These are phyloP conservation scores for Ips typographus DNA, from an alignment of 1,140 invertebrate genomes.

Conservation along the genomic window DNA sequence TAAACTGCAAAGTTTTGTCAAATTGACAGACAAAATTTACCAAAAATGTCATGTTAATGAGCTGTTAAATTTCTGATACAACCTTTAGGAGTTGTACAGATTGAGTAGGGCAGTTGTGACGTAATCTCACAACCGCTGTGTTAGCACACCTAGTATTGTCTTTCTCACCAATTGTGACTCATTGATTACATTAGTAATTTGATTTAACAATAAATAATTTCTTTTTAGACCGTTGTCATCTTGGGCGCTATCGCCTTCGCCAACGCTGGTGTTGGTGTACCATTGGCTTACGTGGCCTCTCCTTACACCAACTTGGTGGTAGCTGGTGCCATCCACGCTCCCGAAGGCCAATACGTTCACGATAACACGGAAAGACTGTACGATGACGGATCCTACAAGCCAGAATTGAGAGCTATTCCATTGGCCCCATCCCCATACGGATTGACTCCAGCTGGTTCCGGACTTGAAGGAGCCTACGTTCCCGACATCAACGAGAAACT, in stretches of 20 bases:
- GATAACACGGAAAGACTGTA: conserved; percentile 46
- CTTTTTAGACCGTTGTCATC: conserved; percentile 24
- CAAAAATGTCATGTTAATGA: background rate
- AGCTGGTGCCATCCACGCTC: conserved; percentile 30
- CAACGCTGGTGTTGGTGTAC: conserved; percentile 23
- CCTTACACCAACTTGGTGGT: conserved; percentile 13
- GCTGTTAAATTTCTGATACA: background rate
- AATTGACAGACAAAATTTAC: too few species aligned
- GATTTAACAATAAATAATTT: background rate
- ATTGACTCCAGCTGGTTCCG: conserved; percentile 42
- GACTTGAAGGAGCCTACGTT: conserved; percentile 44
- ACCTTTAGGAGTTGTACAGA: background rate
- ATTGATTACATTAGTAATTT: conserved; percentile 1
- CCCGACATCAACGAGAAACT: conserved; percentile 43
- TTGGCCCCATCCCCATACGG: conserved; percentile 42
- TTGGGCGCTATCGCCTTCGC: conserved; percentile 32
- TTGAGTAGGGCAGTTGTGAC: background rate
- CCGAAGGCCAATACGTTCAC: conserved; percentile 47
- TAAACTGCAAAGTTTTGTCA: too few species aligned
- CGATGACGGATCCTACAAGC: conserved; percentile 49
- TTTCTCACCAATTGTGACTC: background rate
- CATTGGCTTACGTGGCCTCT: conserved; percentile 12
- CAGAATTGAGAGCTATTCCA: conserved; percentile 39
- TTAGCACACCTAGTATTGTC: too few species aligned
- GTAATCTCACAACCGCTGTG: background rate